Evolutionary conservation across 2,797 vertebrate genomes (phyloP).

Genomic region (Chrysocyon brachyurus): DNA sequence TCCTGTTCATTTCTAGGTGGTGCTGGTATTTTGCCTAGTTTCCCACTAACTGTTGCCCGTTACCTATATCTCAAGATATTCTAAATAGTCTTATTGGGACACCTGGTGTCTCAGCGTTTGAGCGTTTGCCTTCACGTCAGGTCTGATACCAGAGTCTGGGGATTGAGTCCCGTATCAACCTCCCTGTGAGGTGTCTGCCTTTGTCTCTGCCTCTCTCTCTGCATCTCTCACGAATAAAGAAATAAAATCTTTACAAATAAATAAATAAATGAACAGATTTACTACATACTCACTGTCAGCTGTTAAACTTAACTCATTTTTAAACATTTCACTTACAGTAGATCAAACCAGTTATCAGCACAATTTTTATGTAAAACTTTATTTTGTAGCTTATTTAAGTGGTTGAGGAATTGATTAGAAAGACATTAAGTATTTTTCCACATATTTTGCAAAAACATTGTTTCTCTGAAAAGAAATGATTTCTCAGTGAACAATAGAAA

Average conservation of each 20-base stretch:
- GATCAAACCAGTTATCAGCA: not conserved
- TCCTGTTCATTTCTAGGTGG: not conserved
- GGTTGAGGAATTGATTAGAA: not conserved
- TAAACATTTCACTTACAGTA: not conserved
- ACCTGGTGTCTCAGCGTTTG: too few relatives aligned
- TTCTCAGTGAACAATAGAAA: not conserved
- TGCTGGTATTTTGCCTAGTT: not conserved
- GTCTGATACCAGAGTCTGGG: too few relatives aligned
- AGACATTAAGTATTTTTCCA: not conserved
- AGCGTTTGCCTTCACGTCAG: too few relatives aligned
- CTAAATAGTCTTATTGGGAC: not conserved
- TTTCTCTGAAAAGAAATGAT: not conserved
- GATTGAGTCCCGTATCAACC: too few relatives aligned
- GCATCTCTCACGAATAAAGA: too few relatives aligned
- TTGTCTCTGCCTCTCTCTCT: too few relatives aligned
- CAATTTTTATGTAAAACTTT: not conserved
- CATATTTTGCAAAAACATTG: not conserved
- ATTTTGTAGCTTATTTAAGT: not conserved
- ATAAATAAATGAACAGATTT: not conserved
- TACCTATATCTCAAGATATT: not conserved
- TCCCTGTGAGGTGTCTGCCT: too few relatives aligned
- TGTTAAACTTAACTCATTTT: not conserved
- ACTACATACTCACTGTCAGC: not conserved
- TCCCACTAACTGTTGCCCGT: conserved; percentile 29
- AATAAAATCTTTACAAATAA: too few relatives aligned